These are phyloP conservation scores for Chaenodraco wilsoni DNA, from an alignment of 2,797 vertebrate genomes.

Conservation along the genomic window DNA sequence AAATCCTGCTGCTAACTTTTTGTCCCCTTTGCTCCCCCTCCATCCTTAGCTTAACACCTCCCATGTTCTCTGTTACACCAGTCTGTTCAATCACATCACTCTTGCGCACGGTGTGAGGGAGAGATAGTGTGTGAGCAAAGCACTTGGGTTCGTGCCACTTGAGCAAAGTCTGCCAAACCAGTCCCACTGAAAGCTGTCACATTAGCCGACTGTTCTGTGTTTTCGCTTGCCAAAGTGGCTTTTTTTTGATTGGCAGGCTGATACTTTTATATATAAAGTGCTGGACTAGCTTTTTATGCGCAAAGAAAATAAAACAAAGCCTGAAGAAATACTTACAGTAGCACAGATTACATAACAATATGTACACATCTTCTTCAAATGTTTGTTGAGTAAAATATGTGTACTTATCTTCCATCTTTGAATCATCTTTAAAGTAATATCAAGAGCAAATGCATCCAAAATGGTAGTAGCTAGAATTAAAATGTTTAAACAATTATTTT, in stretches of 20 bases:
- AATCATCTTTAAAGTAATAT: conserved; percentile 18
- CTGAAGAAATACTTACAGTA: conserved; percentile 48
- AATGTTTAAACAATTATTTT: conserved; percentile 32
- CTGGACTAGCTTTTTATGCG: conserved; percentile 59
- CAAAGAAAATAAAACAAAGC: conserved; percentile 44
- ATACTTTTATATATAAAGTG: conserved; percentile 70
- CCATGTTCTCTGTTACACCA: conserved; percentile 42
- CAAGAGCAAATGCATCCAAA: neutral
- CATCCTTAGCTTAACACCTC: conserved; percentile 57
- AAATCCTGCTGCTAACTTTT: conserved; percentile 57
- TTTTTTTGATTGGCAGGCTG: conserved; percentile 75
- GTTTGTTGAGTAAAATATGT: conserved; percentile 14
- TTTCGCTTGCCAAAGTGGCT: conserved; percentile 71
- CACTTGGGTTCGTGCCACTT: conserved; percentile 75
- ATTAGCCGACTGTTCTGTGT: conserved; percentile 74
- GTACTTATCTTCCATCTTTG: conserved; percentile 9
- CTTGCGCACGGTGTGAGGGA: conserved; percentile 46
- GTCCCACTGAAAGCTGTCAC: conserved; percentile 79
- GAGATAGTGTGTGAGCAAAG: conserved; percentile 54
- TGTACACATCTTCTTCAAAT: conserved; percentile 13
- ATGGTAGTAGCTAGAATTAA: neutral
- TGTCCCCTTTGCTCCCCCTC: conserved; percentile 39
- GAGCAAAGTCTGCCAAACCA: conserved; percentile 68
- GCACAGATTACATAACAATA: conserved; percentile 31
- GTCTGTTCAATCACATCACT: conserved; percentile 55